Evolutionary conservation across 1,140 invertebrate species (phyloP), one percentile per base, ranked within the genome.

Genomic region (Psix sp.): DNA sequence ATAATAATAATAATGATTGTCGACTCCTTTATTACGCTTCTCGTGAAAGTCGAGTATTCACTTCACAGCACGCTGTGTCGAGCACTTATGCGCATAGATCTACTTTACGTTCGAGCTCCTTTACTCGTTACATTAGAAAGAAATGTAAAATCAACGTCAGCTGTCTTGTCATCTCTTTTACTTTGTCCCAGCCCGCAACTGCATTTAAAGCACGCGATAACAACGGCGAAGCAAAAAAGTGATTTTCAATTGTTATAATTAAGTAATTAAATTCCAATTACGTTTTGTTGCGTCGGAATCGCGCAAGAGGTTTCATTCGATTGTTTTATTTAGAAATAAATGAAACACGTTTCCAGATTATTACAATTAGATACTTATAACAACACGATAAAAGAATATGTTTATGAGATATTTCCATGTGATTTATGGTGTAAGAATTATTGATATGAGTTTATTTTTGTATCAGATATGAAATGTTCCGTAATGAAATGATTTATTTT

Each of bases 11-110:
- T 29, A 29, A n/a, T n/a, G n/a, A 73, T 73, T 73, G 68, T 73
- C 52, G 68, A 54, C 68, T 73, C 60, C 45, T 73, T 73, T 73
- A 72, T 71, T 71, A 71, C 57, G 57, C 66, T 71, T 49, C 66
- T 56, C 43, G 66, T 39, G 56, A 71, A 71, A 71, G 62, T 60
- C 48, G 48, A 66, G 68, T 21, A 66, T 49, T 62, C 49, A 62
- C 56, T 54, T 74, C 24, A 51, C 56, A 56, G 57, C 43, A 48
- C 38, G 56, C 71, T 57, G 63, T 39, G 49, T 54, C 43, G 48
- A 66, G 63, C 56, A 66, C 56, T 67, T 67, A 56, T 43, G 49
- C 43, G 56, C 52, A 70, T 70, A 72, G 68, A 72, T 63, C 51
- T 59, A 51, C 39, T 72, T 63, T 59, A 52, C 52, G 17, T 56